phyloP scores from a whole-genome alignment of 2,888 invertebrate species.

The Philhelius pedissequus region DNA sequence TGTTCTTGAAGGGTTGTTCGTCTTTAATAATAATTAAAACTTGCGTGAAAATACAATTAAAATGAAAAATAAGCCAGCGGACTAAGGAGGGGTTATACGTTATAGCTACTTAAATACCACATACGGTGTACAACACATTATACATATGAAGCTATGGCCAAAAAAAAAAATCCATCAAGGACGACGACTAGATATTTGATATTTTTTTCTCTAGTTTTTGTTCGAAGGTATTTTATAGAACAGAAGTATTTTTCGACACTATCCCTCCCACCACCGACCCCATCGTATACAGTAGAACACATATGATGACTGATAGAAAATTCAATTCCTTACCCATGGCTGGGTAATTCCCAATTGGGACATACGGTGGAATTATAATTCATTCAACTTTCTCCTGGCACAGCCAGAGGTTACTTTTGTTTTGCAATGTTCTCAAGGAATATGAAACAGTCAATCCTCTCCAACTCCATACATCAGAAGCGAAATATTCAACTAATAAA shows the following conservation, averaged over 20 bases:
- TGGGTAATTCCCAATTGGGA: conserved; percentile 74
- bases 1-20: conserved; percentile 53
- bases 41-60: conserved; percentile 64
- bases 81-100: conserved; percentile 44
- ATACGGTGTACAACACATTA: conserved; percentile 28
- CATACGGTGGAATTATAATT: conserved; percentile 77
- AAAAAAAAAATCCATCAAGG: background rate
- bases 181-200: conserved; percentile 47
- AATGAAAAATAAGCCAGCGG: conserved; percentile 49
- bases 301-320: conserved; percentile 22
- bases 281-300: background rate
- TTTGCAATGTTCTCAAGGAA: conserved; percentile 32
- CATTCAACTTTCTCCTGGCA: conserved; percentile 56
- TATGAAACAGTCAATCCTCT: conserved; percentile 17
- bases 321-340: conserved; percentile 29
- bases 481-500: conserved; percentile 70
- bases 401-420: conserved; percentile 35
- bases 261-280: conserved; percentile 7
- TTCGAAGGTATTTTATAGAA: conserved; percentile 2
- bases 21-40: conserved; percentile 49
- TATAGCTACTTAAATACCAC: conserved; percentile 52
- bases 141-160: too few species aligned
- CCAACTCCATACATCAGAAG: background rate
- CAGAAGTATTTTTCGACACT: background rate
- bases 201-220: conserved; percentile 8